Evolutionary conservation across 2,888 invertebrate genomes (phyloP), one percentile per base, ranked within the genome.

Genomic region (Ceraclea dissimilis): DNA sequence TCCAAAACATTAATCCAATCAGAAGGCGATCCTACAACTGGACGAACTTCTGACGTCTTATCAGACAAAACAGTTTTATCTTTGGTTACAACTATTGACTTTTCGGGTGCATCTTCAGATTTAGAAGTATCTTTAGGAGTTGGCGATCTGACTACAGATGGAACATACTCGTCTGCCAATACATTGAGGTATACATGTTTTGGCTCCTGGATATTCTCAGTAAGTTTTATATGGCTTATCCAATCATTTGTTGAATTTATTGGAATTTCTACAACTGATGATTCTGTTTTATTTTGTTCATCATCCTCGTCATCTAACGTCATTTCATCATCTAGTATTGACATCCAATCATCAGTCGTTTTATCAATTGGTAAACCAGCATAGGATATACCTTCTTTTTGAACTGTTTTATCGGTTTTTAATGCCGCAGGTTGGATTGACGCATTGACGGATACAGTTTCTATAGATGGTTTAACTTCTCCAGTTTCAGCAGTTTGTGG

Each of bases 11-110:
- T 54, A 61, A 64, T 58, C 64, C 63, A 65, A 21, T 63, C 60
- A 31, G 44, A 44, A 5, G 54, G 46, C 17, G 52, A 54, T 16
- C 53, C 51, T 56, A 66, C 69, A 31, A 68, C 63, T 2, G 69
- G 67, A 49, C 68, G 59, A 5, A 67, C 69, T 21, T 64, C 67
- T 56, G 67, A 67, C 0, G 64, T 43, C 61, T 66, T 64, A 6
- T 54, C 51, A 17, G 59, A 39, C 17, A 50, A 43, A 16, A 19
- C n/a, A 26, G 22, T 5, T 13, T 4, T n/a, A 2, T 39, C 39
- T 39, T 39, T 13, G 5, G 5, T 4, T 5, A 26, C 26, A 26
- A 6, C 10, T 26, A 26, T 26, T 6, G 26, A 26, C 10, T 4
- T 26, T 10, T 6, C 10, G 26, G 4, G 26, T 4, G 10, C 10